Base-by-base conservation (phyloP, 2,113 vertebrate genomes). In the Salminus brasiliensis region DNA sequence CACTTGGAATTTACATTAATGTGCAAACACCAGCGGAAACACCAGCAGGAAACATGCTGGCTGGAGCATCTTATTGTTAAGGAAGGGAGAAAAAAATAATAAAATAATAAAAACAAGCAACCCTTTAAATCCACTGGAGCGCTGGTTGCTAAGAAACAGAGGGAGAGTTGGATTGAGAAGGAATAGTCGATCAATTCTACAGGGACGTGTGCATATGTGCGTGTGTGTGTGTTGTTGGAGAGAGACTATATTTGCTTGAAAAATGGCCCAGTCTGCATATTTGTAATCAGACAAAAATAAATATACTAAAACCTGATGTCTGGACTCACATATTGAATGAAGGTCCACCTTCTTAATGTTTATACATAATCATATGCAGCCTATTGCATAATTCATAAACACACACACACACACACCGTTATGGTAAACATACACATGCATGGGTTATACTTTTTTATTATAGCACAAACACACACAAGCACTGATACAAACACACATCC, bases 91-190 rank as follows among this genome's bases (percentile, higher is more conserved):
- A 66, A 43, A 72, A 68, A 81, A 76, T 55, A 60, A 74, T 62
- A 60, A 74, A 72, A 66, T 41, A 72, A 84, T 84, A 72, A 77
- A 93, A 91, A 89, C 92, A 89, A 80, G 83, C 75, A 83, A 76
- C 87, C 85, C 86, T 91, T 88, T 83, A 83, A 86, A 88, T 88
- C 87, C 88, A 90, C 88, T 81, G 83, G 86, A 84, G 88, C 88
- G 59, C 84, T 41, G 87, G 93, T 94, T 94, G 92, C 92, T 93
- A 91, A 92, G 92, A 88, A 93, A 93, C 93, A 92, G 91, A 93
- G 88, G 85, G 87, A 91, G 90, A 92, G 91, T 93, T 92, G 91
- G 91, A 92, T 91, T 91, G 88, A 92, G 89, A 91, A 86, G 85
- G 88, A 91, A 91, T 87, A 89, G 92, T 90, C 88, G 90, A 93